Conservation (phyloP, 2,797 vertebrate species). For the Amphiprion clarkii region DNA sequence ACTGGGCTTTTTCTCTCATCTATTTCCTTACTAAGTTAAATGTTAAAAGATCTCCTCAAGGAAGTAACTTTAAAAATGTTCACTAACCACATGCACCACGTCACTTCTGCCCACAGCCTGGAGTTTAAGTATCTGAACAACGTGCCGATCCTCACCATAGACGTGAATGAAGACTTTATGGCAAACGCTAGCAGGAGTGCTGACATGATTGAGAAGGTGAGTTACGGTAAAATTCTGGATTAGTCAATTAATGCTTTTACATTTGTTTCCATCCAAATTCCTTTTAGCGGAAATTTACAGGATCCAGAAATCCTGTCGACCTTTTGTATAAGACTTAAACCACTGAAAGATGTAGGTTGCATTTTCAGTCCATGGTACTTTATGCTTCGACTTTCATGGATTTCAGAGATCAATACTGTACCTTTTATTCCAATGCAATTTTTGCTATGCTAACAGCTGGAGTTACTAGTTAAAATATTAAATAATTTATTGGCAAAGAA, state of each 20-base stretch:
- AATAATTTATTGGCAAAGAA: no score
- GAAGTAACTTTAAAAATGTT: background rate
- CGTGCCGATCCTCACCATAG: conserved; percentile 91
- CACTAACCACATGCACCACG: background rate
- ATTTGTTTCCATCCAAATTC: background rate
- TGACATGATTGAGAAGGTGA: conserved; percentile 93
- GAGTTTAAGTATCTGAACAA: conserved; percentile 91
- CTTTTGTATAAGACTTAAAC: background rate
- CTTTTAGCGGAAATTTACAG: background rate
- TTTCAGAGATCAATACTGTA: background rate
- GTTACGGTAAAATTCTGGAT: background rate
- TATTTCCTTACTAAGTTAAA: no score
- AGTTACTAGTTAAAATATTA: background rate
- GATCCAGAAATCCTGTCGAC: background rate
- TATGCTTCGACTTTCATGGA: background rate
- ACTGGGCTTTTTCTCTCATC: background rate
- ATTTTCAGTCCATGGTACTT: background rate
- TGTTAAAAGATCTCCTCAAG: no score
- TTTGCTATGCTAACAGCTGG: background rate
- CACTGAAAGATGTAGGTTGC: background rate
- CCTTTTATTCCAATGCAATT: background rate
- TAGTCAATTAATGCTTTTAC: background rate
- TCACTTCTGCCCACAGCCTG: conserved; percentile 77
- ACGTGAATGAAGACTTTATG: conserved; percentile 93
- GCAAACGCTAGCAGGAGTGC: conserved; percentile 78